phyloP scores from a whole-genome alignment of 2,113 vertebrate genomes.

The Chrysemys picta region DNA sequence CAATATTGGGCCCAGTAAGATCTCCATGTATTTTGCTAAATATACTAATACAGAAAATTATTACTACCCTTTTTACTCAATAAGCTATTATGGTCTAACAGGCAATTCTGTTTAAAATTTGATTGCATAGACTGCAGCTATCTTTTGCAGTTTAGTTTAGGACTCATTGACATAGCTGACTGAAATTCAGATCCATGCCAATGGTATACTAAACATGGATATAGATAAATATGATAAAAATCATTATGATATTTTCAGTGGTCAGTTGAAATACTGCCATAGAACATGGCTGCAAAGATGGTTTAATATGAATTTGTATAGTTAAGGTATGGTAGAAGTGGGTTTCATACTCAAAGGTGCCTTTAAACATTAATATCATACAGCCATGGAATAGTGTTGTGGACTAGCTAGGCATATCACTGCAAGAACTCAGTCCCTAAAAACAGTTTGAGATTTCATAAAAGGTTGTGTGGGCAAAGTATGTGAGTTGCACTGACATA shows the following conservation, averaged over 20 bases:
- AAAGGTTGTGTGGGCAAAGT: not conserved
- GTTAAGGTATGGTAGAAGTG: not conserved
- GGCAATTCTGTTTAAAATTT: not conserved
- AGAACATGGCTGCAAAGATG: not conserved
- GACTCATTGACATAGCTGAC: not conserved
- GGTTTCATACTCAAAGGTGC: not conserved
- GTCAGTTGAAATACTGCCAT: not conserved
- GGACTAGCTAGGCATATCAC: not conserved
- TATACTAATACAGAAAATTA: not conserved
- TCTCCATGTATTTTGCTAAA: not conserved
- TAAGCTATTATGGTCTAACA: not conserved
- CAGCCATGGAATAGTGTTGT: not conserved
- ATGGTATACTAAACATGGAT: not conserved
- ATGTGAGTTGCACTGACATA: not conserved
- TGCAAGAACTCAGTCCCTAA: not conserved
- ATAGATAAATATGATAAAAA: not conserved
- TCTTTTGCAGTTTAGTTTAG: slow-evolving; percentile 13
- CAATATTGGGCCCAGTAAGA: not conserved
- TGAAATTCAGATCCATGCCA: not conserved
- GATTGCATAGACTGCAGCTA: not conserved
- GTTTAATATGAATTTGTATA: not conserved
- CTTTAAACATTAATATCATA: not conserved
- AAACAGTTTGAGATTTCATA: not conserved
- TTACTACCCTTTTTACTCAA: not conserved
- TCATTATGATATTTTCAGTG: not conserved